phyloP scores from a whole-genome alignment of 1,140 invertebrate genomes.

The Magallana ariakensis region DNA sequence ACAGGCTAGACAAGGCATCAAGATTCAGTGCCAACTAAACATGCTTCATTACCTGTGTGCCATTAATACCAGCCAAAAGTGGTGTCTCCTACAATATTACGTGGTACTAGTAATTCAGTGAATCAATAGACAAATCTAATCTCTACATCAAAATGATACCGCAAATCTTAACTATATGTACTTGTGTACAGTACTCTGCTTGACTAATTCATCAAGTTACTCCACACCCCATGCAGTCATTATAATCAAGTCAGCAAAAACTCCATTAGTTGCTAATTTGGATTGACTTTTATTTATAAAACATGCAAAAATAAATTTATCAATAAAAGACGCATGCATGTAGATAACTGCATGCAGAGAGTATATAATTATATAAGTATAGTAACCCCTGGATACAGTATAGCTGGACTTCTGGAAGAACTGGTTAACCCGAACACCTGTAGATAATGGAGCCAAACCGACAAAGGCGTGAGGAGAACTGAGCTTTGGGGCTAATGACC shows the following conservation, averaged over 20 bases:
- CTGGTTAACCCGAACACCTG: background rate
- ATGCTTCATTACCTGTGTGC: conserved; percentile 35
- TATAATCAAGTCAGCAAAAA: background rate
- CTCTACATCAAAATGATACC: conserved; percentile 6
- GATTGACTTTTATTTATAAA: background rate
- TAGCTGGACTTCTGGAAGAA: background rate
- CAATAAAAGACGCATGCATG: background rate
- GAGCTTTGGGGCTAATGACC: background rate
- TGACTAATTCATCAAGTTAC: background rate
- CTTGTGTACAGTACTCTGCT: background rate
- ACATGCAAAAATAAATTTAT: background rate
- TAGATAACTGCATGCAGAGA: background rate
- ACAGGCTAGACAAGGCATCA: conserved; percentile 18
- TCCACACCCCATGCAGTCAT: background rate
- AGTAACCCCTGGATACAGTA: background rate
- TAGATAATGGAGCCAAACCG: background rate
- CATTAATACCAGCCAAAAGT: conserved; percentile 36
- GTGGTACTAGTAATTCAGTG: conserved; percentile 37
- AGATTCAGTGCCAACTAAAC: conserved; percentile 33
- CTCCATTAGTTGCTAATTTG: background rate
- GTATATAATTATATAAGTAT: background rate
- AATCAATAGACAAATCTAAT: conserved; percentile 29
- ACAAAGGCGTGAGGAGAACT: conserved; percentile 5
- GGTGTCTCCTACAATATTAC: conserved; percentile 34
- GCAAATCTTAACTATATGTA: conserved; percentile 23